These are phyloP conservation scores for Rotaria socialis DNA, from an alignment of 2,888 invertebrate species.

Conservation along the genomic window DNA sequence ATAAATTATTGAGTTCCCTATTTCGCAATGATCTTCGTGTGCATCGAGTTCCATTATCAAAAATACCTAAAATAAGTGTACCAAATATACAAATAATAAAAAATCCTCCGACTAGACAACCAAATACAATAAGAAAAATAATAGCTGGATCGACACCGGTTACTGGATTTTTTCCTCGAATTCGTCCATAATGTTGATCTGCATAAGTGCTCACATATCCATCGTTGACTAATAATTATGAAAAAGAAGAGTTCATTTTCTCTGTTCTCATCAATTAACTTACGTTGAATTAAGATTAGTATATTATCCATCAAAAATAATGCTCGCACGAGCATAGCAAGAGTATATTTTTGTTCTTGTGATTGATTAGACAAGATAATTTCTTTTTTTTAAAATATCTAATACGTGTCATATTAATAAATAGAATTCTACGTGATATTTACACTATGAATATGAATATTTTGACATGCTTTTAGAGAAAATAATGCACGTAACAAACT, in stretches of 20 bases:
- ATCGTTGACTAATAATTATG: not conserved
- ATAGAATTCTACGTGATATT: not conserved
- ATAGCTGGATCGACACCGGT: not conserved
- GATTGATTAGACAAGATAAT: too few relatives aligned
- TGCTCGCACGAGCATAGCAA: not conserved
- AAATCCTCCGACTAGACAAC: not conserved
- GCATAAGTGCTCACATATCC: not conserved
- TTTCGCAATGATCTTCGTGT: not conserved
- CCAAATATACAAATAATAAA: not conserved
- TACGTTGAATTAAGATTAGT: not conserved
- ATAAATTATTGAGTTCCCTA: too few relatives aligned
- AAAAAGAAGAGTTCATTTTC: not conserved
- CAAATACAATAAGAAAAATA: not conserved
- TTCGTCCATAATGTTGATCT: not conserved
- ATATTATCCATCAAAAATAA: not conserved
- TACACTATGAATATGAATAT: not conserved
- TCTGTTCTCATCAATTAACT: not conserved
- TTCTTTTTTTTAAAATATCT: too few relatives aligned
- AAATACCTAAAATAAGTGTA: not conserved
- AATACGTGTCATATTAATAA: not conserved
- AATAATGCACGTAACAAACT: too few relatives aligned
- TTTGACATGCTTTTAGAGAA: too few relatives aligned
- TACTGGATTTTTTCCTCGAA: not conserved
- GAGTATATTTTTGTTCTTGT: not conserved
- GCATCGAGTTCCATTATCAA: not conserved